Base-by-base conservation (phyloP, 1,140 invertebrate genomes). In the Drosophila truncata region DNA sequence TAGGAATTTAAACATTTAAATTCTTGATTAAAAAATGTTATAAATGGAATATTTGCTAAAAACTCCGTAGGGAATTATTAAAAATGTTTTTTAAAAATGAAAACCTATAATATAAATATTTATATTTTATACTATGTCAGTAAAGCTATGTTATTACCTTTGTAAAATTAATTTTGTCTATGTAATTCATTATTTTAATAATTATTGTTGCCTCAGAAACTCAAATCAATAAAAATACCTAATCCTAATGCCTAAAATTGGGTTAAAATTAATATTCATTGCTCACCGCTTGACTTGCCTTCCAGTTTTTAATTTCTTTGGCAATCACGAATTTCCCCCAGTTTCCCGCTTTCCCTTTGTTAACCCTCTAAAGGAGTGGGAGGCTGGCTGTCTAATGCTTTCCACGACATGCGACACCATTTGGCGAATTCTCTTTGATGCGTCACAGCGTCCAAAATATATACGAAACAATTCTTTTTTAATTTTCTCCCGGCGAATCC, bases 401-500 rank as follows among this genome's bases (percentile, higher is more conserved):
- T 71, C 49, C 14, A 10, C 37, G 72, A 66, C 54, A 76, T 65
- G 46, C 72, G 73, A 76, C 73, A 76, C 73, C 52, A 42, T 25
- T 35, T 44, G 20, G 61, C 41, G 33, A 49, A 61, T 78, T 78
- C 59, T 66, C 65, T 82, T 77, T 77, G 72, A 78, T 78, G 76
- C 54, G 39, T 77, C 63, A 77, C 63, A 39, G 7, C 49, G 63
- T 61, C 63, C 55, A 25, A 78, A 60, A 61, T 60, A 41, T 31
- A 49, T 39, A 60, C 37, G 14, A 14, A 55, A 67, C 62, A 50
- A 77, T 67, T 46, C 35, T 76, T 76, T 77, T 67, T 66, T 69
- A 77, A 69, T 78, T 78, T 49, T 77, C 62, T 37, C 46, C 49
- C 64, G 35, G 47, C 55, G 73, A 78, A 78, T 77, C 63, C 74